Evolutionary conservation across 2,113 vertebrate species (phyloP).

Genomic region (Lycaon pictus): DNA sequence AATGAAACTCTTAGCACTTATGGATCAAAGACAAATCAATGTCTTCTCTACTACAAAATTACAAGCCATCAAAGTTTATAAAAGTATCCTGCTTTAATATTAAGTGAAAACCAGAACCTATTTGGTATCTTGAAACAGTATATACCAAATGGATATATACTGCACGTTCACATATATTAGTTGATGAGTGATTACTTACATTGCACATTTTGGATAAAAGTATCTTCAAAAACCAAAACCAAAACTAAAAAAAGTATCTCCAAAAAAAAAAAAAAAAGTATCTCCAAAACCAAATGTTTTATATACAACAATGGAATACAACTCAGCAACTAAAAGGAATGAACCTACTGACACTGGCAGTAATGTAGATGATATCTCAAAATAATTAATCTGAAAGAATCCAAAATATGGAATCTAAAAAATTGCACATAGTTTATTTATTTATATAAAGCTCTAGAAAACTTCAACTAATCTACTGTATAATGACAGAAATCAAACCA

Average conservation of each 20-base stretch:
- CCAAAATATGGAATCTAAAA: background rate
- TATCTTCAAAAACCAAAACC: background rate
- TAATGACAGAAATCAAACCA: background rate
- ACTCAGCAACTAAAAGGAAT: slow-evolving; percentile 23
- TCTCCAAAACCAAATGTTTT: background rate
- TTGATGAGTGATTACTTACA: background rate
- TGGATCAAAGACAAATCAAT: background rate
- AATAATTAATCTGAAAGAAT: slow-evolving; percentile 20
- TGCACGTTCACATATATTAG: background rate
- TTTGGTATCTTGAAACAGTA: background rate
- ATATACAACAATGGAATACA: background rate
- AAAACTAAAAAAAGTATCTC: too few relatives aligned
- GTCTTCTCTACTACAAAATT: background rate
- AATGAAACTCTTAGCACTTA: background rate
- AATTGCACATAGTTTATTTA: background rate
- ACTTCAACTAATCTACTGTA: background rate
- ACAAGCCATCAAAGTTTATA: background rate
- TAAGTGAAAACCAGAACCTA: background rate
- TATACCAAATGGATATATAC: background rate
- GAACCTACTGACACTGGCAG: background rate
- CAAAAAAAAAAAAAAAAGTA: background rate
- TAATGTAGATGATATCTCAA: background rate
- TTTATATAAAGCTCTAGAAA: slow-evolving; percentile 41
- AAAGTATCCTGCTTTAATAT: background rate
- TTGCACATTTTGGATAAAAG: background rate